Evolutionary conservation across 2,113 vertebrate species (phyloP).

Genomic region (Lontra canadensis): DNA sequence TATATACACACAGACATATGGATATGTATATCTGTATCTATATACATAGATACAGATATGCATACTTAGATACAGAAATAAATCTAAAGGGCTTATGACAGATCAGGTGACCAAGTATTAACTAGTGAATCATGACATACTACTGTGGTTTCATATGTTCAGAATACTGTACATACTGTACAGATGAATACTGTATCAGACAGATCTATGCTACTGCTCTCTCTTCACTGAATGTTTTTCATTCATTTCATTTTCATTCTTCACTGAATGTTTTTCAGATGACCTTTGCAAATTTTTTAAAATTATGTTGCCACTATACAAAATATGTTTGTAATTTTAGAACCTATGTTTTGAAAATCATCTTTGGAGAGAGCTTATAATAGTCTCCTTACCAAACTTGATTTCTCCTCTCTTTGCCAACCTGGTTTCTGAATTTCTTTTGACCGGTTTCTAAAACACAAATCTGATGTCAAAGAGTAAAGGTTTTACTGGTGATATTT

Average conservation of each 20-base stretch:
- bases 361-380: not conserved
- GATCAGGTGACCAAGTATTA: not conserved
- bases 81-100: not conserved
- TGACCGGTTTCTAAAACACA: not conserved
- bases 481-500: not conserved
- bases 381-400: not conserved
- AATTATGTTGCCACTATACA: not conserved
- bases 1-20: not conserved
- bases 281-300: not conserved
- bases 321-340: constrained; percentile 6
- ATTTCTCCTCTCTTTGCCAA: not conserved
- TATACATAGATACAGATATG: not conserved
- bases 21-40: not conserved
- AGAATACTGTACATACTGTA: not conserved
- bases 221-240: not conserved
- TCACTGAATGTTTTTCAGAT: not conserved
- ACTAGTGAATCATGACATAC: not conserved
- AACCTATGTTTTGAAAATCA: not conserved
- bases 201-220: not conserved
- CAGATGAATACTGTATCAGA: not conserved
- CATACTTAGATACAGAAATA: not conserved
- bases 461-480: not conserved
- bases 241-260: not conserved
- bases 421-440: not conserved
- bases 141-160: not conserved